phyloP scores from a whole-genome alignment of 1,140 invertebrate genomes.

The Drosophila ohnishii region DNA sequence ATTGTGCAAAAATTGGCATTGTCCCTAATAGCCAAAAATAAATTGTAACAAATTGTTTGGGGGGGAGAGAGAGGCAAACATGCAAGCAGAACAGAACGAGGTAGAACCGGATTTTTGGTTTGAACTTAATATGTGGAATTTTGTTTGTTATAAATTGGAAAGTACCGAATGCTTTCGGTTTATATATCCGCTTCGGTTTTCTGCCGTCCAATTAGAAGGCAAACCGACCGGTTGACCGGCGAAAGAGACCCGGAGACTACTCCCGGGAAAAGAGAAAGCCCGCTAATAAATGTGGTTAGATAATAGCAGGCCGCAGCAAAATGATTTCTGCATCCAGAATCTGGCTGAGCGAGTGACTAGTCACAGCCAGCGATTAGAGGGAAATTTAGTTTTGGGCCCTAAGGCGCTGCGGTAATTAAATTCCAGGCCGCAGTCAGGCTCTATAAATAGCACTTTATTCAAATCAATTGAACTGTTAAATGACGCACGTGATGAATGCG shows the following conservation, averaged over 20 bases:
- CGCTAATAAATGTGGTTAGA: constrained; percentile 26
- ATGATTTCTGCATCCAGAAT: constrained; percentile 36
- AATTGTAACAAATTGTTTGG: constrained; percentile 67
- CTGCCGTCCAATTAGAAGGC: constrained; percentile 50
- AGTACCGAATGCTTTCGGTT: constrained; percentile 72
- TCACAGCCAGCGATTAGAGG: constrained; percentile 1
- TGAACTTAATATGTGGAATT: constrained; percentile 49
- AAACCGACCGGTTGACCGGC: constrained; percentile 57
- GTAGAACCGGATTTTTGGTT: constrained; percentile 63
- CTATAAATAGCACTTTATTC: constrained; percentile 47
- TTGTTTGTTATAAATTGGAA: constrained; percentile 70
- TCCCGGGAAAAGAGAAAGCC: constrained; percentile 56
- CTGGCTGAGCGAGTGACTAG: constrained; percentile 7
- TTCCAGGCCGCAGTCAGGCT: constrained; percentile 36
- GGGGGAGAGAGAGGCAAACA: constrained; percentile 5
- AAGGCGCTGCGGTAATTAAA: constrained; percentile 11
- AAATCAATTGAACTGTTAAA: constrained; percentile 77
- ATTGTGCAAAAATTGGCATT: constrained; percentile 22
- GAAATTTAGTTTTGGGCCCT: constrained; percentile 29
- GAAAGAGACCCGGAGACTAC: constrained; percentile 12
- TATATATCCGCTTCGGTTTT: constrained; percentile 53
- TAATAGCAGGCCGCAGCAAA: constrained; percentile 29
- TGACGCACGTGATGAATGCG: constrained; percentile 75
- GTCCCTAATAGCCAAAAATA: constrained; percentile 29
- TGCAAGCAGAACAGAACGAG: constrained; percentile 13